Conservation (phyloP, 2,113 vertebrate species). For the Osmerus eperlanus region DNA sequence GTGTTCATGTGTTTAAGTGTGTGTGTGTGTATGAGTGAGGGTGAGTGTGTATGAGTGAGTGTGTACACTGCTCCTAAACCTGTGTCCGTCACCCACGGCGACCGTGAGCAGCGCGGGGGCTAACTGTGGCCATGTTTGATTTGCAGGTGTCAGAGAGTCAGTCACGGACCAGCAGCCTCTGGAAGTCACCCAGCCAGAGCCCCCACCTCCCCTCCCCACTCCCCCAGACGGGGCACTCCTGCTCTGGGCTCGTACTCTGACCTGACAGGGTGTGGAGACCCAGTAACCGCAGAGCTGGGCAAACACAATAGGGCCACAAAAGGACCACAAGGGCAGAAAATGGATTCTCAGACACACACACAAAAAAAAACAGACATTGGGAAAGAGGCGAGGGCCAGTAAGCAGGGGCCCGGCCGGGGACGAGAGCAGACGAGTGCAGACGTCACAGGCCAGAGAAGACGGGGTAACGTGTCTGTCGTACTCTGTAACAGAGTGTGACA, state of each 20-base stretch:
- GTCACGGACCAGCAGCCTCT: neutral
- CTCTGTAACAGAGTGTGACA: too few species aligned
- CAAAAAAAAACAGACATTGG: constrained; percentile 8
- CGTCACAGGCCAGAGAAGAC: too few species aligned
- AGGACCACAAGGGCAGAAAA: constrained; percentile 16
- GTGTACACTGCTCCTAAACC: neutral
- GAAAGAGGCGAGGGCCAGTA: neutral
- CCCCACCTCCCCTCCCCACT: neutral
- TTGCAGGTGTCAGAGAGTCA: neutral
- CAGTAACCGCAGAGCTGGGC: constrained; percentile 1
- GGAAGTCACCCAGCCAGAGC: neutral
- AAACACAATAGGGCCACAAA: constrained; percentile 23
- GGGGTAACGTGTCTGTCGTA: too few species aligned
- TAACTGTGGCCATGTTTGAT: neutral
- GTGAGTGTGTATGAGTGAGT: neutral
- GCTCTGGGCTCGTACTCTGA: constrained; percentile 1
- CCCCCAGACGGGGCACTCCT: constrained; percentile 8
- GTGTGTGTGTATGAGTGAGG: neutral
- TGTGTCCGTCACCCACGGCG: neutral
- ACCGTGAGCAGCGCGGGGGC: neutral
- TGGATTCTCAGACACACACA: constrained; percentile 6
- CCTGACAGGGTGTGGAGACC: constrained; percentile 16
- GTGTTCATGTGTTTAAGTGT: neutral
- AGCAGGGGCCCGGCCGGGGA: neutral
- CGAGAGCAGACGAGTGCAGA: neutral